These are phyloP conservation scores for Leucania comma DNA, from an alignment of 2,888 invertebrate genomes.

Conservation along the genomic window DNA sequence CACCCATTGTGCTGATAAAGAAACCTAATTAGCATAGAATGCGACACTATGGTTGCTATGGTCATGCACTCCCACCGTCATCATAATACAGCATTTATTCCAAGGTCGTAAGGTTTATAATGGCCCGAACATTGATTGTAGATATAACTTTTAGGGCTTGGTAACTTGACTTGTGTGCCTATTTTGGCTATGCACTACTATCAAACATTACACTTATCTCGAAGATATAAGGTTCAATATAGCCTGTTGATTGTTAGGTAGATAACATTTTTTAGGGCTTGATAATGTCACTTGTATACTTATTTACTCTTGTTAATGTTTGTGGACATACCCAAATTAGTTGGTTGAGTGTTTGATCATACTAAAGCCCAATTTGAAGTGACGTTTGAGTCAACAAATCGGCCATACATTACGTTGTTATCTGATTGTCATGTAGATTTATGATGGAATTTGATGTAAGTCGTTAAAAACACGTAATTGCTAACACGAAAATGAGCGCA, in stretches of 20 bases:
- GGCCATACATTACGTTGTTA: constrained; percentile 9
- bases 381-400: constrained; percentile 22
- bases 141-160: not conserved
- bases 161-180: not conserved
- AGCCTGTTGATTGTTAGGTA: constrained; percentile 19
- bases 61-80: constrained; percentile 32
- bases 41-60: constrained; percentile 59
- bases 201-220: constrained; percentile 43
- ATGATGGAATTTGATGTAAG: not conserved
- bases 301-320: constrained; percentile 47
- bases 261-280: constrained; percentile 34
- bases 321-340: constrained; percentile 47
- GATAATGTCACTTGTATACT: constrained; percentile 34
- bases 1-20: constrained; percentile 61
- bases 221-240: constrained; percentile 51
- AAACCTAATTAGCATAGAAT: constrained; percentile 75
- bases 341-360: constrained; percentile 22
- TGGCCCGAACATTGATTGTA: constrained; percentile 16
- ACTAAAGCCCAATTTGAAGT: constrained; percentile 13
- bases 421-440: constrained; percentile 16
- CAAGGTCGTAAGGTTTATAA: constrained; percentile 52
- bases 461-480: not conserved
- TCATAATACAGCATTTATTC: constrained; percentile 47
- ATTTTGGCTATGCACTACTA: constrained; percentile 25
- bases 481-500: not conserved